phyloP scores from a whole-genome alignment of 2,113 vertebrate species.

The Brevimyrus niger region DNA sequence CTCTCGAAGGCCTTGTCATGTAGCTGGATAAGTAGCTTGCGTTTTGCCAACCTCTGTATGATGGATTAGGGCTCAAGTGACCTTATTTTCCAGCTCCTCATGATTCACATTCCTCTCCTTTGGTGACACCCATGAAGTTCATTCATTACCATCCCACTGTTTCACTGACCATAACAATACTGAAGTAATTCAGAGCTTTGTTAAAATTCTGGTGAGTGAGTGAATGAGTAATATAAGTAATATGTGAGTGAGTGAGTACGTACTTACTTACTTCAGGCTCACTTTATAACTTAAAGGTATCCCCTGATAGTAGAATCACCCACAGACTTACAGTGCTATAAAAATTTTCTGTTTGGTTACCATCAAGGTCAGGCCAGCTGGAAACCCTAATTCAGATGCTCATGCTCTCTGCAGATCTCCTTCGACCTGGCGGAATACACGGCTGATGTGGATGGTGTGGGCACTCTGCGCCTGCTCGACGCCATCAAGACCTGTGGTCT shows the following conservation, averaged over 20 bases:
- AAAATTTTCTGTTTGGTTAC: background rate
- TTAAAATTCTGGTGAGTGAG: background rate
- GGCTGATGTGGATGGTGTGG: conserved; percentile 90
- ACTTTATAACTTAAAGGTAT: background rate
- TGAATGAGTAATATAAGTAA: background rate
- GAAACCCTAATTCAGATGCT: background rate
- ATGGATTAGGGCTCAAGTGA: background rate
- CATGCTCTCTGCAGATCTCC: conserved; percentile 70
- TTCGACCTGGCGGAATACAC: conserved; percentile 97
- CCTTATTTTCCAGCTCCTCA: background rate
- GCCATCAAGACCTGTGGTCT: conserved; percentile 93
- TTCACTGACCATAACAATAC: background rate
- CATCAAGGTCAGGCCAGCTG: background rate
- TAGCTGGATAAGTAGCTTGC: background rate
- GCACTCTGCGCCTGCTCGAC: conserved; percentile 86
- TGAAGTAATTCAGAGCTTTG: background rate
- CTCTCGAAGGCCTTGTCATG: background rate
- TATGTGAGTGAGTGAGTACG: too few relatives aligned
- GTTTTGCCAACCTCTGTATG: background rate
- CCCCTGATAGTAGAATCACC: background rate
- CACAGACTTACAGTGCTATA: background rate
- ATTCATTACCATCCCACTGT: background rate
- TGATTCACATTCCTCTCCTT: background rate
- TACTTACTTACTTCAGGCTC: background rate
- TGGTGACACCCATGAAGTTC: background rate